Evolutionary conservation across 1,140 invertebrate species (phyloP).

Genomic region (Venustaconcha ellipsiformis): DNA sequence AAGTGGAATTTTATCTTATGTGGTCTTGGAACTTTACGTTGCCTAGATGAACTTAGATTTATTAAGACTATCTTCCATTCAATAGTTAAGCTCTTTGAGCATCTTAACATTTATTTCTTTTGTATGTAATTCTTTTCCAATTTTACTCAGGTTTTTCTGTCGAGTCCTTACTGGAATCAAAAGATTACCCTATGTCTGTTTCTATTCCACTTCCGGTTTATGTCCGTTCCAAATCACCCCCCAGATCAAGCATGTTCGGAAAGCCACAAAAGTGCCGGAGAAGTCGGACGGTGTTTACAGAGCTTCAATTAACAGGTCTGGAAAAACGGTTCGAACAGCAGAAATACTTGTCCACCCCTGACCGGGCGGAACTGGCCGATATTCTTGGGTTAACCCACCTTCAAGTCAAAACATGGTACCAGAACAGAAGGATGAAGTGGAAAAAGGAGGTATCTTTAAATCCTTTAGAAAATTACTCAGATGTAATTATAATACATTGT

Average conservation of each 20-base stretch:
- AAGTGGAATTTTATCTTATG: too few species aligned
- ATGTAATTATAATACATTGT: not conserved
- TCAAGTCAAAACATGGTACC: conserved; percentile 78
- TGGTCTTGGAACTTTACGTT: too few species aligned
- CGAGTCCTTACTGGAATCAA: not conserved
- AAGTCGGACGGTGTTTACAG: conserved; percentile 66
- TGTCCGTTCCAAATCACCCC: conserved; percentile 59
- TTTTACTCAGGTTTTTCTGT: too few species aligned
- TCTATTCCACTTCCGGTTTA: conserved; percentile 66
- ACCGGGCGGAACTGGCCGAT: conserved; percentile 93
- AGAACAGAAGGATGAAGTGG: conserved; percentile 69
- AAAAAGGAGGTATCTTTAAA: conserved; percentile 63
- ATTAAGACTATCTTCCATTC: too few species aligned
- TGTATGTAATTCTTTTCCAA: too few species aligned
- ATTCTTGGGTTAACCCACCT: conserved; percentile 95
- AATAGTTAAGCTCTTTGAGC: too few species aligned
- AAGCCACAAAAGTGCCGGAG: conserved; percentile 61
- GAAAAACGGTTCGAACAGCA: conserved; percentile 97
- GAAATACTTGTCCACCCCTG: conserved; percentile 96
- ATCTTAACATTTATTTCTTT: too few species aligned
- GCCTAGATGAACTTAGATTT: too few species aligned
- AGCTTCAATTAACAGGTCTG: conserved; percentile 65
- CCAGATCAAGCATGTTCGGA: conserved; percentile 39
- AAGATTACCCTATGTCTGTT: conserved; percentile 35
- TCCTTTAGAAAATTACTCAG: not conserved